Percentiles rank a stretch among this genome's conserved stretches.
Evolutionary conservation across 1,140 invertebrate genomes (phyloP).

Genomic region (Globodera rostochiensis): DNA sequence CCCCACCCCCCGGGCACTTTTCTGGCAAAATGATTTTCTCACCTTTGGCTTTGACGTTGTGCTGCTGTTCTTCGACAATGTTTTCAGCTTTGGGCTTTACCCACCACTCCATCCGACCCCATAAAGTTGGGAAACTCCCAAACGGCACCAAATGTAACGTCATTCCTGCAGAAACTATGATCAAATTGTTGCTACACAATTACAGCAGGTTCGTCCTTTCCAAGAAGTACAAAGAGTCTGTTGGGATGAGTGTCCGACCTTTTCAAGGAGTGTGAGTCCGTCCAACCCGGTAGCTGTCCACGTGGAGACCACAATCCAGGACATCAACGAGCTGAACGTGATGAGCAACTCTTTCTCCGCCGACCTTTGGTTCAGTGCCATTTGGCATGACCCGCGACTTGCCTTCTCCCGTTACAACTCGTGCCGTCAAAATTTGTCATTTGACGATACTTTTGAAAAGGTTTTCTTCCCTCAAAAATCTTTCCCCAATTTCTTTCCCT

Average conservation of each 20-base stretch:
- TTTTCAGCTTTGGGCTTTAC: neutral
- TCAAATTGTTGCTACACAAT: conserved; percentile 29
- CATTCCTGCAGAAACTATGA: conserved; percentile 26
- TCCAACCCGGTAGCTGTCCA: conserved; percentile 52
- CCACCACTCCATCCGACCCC: neutral
- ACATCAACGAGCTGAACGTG: conserved; percentile 60
- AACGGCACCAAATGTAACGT: conserved; percentile 9
- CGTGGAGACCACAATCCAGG: conserved; percentile 62
- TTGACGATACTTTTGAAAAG: conserved; percentile 65
- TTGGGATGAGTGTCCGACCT: neutral
- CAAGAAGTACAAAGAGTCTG: neutral
- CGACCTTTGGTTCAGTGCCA: conserved; percentile 62
- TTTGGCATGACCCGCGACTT: conserved; percentile 63
- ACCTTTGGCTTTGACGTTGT: neutral
- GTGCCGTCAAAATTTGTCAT: conserved; percentile 61
- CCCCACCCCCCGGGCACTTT: neutral
- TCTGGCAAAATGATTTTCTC: neutral
- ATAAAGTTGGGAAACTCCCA: neutral
- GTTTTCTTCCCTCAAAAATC: conserved; percentile 13
- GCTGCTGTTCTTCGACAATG: neutral
- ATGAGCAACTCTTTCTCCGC: conserved; percentile 63
- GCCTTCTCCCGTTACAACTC: conserved; percentile 60
- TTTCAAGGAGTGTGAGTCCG: conserved; percentile 45
- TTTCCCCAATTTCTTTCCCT: neutral
- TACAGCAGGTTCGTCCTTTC: conserved; percentile 36